Percentiles rank a stretch among this genome's conserved stretches.
Evolutionary conservation across 2,888 invertebrate species (phyloP).

Genomic region (Argyra leucocephala): DNA sequence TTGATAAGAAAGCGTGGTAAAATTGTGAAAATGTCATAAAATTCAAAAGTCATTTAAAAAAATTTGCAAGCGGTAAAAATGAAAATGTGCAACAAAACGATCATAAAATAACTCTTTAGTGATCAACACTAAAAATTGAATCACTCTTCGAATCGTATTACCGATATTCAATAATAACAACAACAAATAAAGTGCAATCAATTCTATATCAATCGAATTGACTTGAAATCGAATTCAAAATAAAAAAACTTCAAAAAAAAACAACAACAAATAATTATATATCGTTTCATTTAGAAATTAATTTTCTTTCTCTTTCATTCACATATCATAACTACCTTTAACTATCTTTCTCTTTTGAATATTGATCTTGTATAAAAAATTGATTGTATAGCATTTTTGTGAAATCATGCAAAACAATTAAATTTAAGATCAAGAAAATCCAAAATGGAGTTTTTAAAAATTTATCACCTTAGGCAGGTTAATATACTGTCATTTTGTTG

Average conservation of each 20-base stretch:
- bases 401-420: background rate
- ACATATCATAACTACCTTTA: no score
- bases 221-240: no score
- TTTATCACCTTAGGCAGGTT: background rate
- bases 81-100: background rate
- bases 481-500: background rate
- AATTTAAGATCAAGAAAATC: background rate
- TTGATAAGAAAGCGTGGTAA: slow-evolving; percentile 6
- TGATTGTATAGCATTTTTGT: background rate
- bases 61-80: no score
- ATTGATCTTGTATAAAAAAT: no score
- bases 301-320: no score
- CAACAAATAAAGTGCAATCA: no score
- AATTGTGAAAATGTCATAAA: background rate
- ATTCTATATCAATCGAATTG: no score
- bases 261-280: no score
- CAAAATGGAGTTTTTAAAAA: background rate
- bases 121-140: background rate
- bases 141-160: background rate
- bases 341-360: no score
- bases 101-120: slow-evolving; percentile 1
- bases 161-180: no score
- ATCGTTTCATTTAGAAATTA: no score
- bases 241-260: no score
- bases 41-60: background rate